Percentiles rank a stretch among this genome's conserved stretches.
Evolutionary conservation across 2,113 vertebrate species (phyloP).

Genomic region (Illadopsis cleaveri): DNA sequence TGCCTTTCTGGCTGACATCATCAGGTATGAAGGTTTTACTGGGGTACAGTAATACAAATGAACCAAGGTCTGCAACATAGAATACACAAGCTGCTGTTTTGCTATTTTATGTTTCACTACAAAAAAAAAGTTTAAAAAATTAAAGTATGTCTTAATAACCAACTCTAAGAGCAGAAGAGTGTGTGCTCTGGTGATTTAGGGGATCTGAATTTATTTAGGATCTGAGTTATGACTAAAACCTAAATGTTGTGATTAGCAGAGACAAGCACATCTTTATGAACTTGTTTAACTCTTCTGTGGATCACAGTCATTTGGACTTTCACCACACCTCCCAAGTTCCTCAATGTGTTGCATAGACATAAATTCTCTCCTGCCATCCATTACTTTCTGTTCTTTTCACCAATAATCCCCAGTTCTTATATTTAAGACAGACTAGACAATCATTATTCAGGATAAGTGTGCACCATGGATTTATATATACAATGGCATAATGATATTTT

Average conservation of each 20-base stretch:
- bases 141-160: background rate
- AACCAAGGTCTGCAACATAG: background rate
- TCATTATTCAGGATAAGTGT: background rate
- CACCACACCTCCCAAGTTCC: background rate
- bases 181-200: background rate
- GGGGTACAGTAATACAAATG: background rate
- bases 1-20: background rate
- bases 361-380: background rate
- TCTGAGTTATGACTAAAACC: background rate
- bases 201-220: background rate
- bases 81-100: background rate
- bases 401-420: background rate
- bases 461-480: background rate
- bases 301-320: background rate
- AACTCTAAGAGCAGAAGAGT: background rate
- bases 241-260: background rate
- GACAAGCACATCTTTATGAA: background rate
- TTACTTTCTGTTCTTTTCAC: background rate
- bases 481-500: background rate
- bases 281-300: background rate
- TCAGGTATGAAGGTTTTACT: background rate
- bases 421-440: background rate
- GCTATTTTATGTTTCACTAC: background rate
- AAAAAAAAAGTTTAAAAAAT: background rate
- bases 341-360: background rate